Percentiles rank a stretch among this genome's conserved stretches.
phyloP scores from a whole-genome alignment of 37 sponge, comb jelly and placozoan species.

The Aphrocallistes beatrix region DNA sequence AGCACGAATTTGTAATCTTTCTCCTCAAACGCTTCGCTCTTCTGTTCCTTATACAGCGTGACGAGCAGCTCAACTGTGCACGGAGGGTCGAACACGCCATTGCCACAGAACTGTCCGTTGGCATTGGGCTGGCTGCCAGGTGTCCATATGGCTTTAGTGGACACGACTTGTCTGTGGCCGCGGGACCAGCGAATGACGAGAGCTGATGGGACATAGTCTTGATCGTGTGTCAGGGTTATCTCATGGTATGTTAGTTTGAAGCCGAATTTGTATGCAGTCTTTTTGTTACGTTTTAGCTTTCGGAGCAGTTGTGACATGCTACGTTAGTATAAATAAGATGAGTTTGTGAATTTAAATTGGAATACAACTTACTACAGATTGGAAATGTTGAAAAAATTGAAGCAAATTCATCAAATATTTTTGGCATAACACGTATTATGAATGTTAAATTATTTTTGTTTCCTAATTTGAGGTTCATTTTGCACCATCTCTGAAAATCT shows the following conservation, averaged over 20 bases:
- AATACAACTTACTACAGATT: too few relatives aligned
- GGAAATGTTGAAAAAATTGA: too few relatives aligned
- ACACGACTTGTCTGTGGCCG: conserved; percentile 14
- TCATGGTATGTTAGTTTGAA: background rate
- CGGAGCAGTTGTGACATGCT: background rate
- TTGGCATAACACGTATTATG: too few relatives aligned
- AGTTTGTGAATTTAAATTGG: too few relatives aligned
- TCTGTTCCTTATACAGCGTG: background rate
- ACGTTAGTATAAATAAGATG: too few relatives aligned
- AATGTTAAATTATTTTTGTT: too few relatives aligned
- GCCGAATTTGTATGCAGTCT: conserved; percentile 9
- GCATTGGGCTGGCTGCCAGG: background rate
- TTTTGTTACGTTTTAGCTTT: background rate
- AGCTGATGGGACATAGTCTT: background rate
- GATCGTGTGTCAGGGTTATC: background rate
- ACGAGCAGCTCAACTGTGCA: conserved; percentile 1
- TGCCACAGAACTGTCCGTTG: background rate
- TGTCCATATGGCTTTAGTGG: conserved; percentile 1
- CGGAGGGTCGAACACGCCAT: background rate
- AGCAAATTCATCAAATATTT: too few relatives aligned
- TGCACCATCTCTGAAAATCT: too few relatives aligned
- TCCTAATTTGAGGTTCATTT: too few relatives aligned
- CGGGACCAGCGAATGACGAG: background rate
- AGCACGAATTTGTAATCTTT: background rate
- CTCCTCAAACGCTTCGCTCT: background rate